Conservation (phyloP, 2,888 invertebrate species). For the Cacoxenus indagator region DNA sequence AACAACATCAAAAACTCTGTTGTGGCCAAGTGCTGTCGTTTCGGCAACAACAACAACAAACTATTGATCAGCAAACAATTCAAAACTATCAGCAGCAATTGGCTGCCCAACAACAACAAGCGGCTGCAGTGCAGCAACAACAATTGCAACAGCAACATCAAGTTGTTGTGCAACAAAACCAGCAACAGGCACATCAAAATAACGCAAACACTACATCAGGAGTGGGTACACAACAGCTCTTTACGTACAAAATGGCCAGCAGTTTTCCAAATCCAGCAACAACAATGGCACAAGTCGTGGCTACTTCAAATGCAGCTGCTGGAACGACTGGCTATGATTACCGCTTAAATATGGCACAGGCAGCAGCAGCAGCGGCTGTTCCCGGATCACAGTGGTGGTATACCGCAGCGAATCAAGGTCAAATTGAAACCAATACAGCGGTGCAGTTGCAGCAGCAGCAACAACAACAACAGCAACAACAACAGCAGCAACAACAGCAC, state of each 20-base stretch:
- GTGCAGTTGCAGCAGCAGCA: constrained; percentile 73
- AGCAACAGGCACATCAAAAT: constrained; percentile 73
- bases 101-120: constrained; percentile 72
- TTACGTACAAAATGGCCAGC: constrained; percentile 89
- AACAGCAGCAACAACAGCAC: constrained; percentile 67
- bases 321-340: constrained; percentile 80
- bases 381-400: constrained; percentile 85
- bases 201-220: constrained; percentile 74
- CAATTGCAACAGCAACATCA: constrained; percentile 71
- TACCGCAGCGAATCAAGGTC: constrained; percentile 74
- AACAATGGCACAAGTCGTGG: constrained; percentile 77
- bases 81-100: constrained; percentile 73
- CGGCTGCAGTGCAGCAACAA: constrained; percentile 69
- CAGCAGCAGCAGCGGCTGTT: constrained; percentile 72
- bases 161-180: constrained; percentile 72
- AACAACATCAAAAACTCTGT: constrained; percentile 69
- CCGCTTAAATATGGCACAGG: constrained; percentile 76
- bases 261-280: constrained; percentile 82
- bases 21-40: constrained; percentile 73
- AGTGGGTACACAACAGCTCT: constrained; percentile 80
- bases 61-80: constrained; percentile 72
- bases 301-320: constrained; percentile 73
- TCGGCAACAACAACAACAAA: constrained; percentile 72
- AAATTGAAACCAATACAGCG: constrained; percentile 75
- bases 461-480: constrained; percentile 73